Evolutionary conservation across 2,888 invertebrate genomes (phyloP), one percentile per base, ranked within the genome.

Genomic region (Polydrusus cervinus): DNA sequence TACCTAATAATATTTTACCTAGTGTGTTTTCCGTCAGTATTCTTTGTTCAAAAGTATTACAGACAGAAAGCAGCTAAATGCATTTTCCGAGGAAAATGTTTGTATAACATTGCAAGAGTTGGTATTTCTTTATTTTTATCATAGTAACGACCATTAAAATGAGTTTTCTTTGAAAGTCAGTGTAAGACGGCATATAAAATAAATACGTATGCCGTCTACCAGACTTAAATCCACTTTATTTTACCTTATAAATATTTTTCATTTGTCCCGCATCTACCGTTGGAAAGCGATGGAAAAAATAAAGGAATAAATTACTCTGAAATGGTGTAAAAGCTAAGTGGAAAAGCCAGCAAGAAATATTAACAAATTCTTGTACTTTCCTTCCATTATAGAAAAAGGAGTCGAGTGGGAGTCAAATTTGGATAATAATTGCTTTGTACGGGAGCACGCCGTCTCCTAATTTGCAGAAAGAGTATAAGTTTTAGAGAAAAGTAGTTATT

Each of bases 131-230:
- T 51, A 51, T 51, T 51, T 51, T 51, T 13, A 51, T 2, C 20
- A 9, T 51, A 20, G 18, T 51, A 51, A 51, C 51, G 51, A 51
- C 51, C 51, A 51, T 51, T 20, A 51, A 51, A 51, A 51, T 51
- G 51, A 51, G 51, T 51, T 51, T 51, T 51, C 51, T 51, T 51
- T 51, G 18, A 51, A 49, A 49, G 51, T 13, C 51, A 51, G 20
- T 51, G 20, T 51, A 51, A 51, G 51, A 51, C 51, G 51, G 20
- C 51, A 51, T 51, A 51, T 51, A 51, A 51, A 51, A 51, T 51
- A 51, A 51, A 51, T 51, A 51, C 51, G 51, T 51, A 51, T 18
- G 11, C 20, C 51, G 20, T 25, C 51, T 20, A 18, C 51, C 25
- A 51, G 51, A 51, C 51, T 51, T 51, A 51, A 51, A 51, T 51